These are phyloP conservation scores for Cryptosula pallasiana DNA, from an alignment of 2,888 invertebrate genomes.

Conservation along the genomic window DNA sequence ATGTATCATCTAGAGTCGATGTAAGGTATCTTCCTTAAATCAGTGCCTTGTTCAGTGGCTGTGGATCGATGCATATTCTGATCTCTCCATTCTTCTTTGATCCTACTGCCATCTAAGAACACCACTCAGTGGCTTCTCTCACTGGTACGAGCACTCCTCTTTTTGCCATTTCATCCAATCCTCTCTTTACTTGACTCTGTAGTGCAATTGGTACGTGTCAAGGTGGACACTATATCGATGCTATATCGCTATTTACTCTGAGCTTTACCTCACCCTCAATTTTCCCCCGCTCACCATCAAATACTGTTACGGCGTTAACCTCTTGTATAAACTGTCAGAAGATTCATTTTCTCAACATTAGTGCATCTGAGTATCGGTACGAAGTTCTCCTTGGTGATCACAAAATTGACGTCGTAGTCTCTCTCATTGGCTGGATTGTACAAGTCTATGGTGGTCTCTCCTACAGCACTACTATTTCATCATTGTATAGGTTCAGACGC, in stretches of 20 bases:
- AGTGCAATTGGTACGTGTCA: constrained; percentile 25
- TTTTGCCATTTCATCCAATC: constrained; percentile 25
- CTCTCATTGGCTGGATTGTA: not conserved
- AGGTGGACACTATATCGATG: constrained; percentile 6
- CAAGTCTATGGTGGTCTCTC: not conserved
- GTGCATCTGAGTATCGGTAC: not conserved
- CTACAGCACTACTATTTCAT: not conserved
- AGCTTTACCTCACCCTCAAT: not conserved
- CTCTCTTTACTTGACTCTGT: constrained; percentile 25
- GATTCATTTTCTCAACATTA: constrained; percentile 24
- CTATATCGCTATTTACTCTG: not conserved
- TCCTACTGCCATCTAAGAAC: constrained; percentile 28
- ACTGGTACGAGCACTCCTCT: constrained; percentile 26
- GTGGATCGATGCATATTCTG: constrained; percentile 31
- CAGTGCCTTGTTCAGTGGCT: constrained; percentile 27
- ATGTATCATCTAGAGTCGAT: constrained; percentile 31
- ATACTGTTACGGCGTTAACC: constrained; percentile 23
- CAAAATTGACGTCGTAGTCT: not conserved
- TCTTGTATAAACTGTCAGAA: constrained; percentile 25
- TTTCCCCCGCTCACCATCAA: not conserved
- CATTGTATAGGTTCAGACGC: not conserved
- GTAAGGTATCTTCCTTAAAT: constrained; percentile 25
- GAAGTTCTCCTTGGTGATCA: not conserved
- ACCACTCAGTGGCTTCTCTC: not conserved
- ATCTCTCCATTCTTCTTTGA: constrained; percentile 26